Evolutionary conservation across 2,797 vertebrate species (phyloP), one percentile per base, ranked within the genome.

Genomic region (Kryptolebias ocellatus): DNA sequence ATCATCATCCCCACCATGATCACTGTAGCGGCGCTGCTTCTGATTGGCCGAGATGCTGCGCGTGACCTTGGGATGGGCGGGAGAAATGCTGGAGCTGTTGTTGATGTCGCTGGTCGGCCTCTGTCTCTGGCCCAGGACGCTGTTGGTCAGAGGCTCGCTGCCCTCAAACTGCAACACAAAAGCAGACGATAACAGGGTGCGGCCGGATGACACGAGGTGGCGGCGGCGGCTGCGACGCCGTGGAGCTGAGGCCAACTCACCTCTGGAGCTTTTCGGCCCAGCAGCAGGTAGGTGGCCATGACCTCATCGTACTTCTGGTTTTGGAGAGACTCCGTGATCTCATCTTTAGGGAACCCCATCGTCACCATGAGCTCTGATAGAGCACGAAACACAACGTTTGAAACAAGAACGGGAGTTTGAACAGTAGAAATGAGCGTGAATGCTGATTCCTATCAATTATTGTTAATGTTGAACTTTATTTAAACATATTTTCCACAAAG

Each of bases 11-110:
- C 90, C 89, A 94, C 93, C 93, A 80, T 94, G 93, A 90, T 94
- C 93, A 44, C 93, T 94, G 89, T 92, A 94, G 88, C 93, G 93
- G 1, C 93, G 92, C 81, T 94, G 93, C 82, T 94, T 94, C 95
- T 99, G 98, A 81, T 97, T 99, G 71, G 96, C 95, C 0, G 98
- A 99, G 91, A 97, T 95, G 91, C 97, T 99, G 84, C 97, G 93
- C 9, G 98, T 97, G 86, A 99, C 98, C 92, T 99, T 99, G 90
- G 97, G 94, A 92, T 99, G 98, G 53, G 96, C 96, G 0, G 98
- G 98, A n/a, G 97, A 99, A 87, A 96, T 94, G 53, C 95, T 94
- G 3, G 95, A 96, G 85, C 98, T 97, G 92, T 97, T 98, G 93
- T 98, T 99, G 82, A 98, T 94, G 93, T 99, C 98, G 0, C 97